Base-by-base conservation (phyloP, 2,113 vertebrate genomes). In the Oriolus oriolus region DNA sequence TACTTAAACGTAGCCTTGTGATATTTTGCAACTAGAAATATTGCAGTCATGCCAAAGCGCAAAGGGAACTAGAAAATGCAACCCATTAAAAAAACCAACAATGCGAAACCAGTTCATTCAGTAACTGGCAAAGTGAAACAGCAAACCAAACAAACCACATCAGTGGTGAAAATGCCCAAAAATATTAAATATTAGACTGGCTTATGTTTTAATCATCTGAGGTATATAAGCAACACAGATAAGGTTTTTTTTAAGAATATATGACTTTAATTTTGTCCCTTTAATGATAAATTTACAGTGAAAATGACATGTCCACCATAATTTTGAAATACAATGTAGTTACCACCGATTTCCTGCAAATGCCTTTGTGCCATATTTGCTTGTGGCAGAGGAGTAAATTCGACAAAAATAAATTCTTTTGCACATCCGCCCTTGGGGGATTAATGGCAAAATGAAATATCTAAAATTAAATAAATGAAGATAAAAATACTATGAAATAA, bases 251-350 rank as follows among this genome's bases (percentile, higher is more conserved):
- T 94, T 41, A 96, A 95, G 81, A 95, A 93, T 94, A 96, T 96
- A 96, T 90, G 28, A 93, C 56, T 97, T 97, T 95, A 97, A 97
- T 95, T 96, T 91, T 95, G 41, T 87, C 82, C 88, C 45, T 94
- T 97, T 89, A 95, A 97, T 97, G 95, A 80, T 78, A 97, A 94
- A 96, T 95, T 95, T 96, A 96, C 93, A 97, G 80, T 97, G 91
- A 96, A 89, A 96, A 96, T 90, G 23, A 92, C 76, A 93, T 10
- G 61, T 84, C 86, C 80, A 94, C 89, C 76, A 44, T 87, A 87
- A 90, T 75, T 95, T 53, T 84, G 52, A 96, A 94, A 91, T 81
- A 95, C 94, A 95, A 70, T 71, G 68, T n/a, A 65, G 79, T 78
- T 89, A 71, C 64, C 81, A 81, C 52, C 2, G 0, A 66, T 84